These are phyloP conservation scores for Lysandra bellargus DNA, from an alignment of 2,888 invertebrate species.

Conservation along the genomic window DNA sequence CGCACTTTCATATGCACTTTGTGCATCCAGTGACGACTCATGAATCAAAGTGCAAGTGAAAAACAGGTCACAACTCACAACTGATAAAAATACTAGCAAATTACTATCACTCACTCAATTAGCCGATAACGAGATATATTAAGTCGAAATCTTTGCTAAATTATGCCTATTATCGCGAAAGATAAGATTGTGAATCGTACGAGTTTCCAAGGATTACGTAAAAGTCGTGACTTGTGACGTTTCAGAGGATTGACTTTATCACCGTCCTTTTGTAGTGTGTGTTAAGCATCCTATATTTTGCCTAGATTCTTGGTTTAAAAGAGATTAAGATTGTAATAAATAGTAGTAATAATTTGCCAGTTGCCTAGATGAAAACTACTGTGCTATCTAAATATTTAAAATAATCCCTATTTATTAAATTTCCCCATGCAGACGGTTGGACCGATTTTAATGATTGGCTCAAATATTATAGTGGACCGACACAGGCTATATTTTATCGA, in stretches of 20 bases:
- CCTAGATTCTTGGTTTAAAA: too few relatives aligned
- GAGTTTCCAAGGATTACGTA: constrained; percentile 17
- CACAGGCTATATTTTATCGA: too few relatives aligned
- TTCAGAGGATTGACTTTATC: neutral
- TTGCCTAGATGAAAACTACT: too few relatives aligned
- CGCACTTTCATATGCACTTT: neutral
- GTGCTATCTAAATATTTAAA: too few relatives aligned
- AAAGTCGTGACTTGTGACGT: neutral
- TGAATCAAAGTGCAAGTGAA: neutral
- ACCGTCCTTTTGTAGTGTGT: neutral
- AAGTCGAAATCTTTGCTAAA: constrained; percentile 18
- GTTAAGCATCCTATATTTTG: too few relatives aligned
- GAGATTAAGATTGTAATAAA: too few relatives aligned
- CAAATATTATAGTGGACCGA: too few relatives aligned
- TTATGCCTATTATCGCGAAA: neutral
- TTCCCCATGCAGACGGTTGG: too few relatives aligned
- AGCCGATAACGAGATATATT: constrained; percentile 23
- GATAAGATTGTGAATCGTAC: constrained; percentile 25
- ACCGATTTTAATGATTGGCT: too few relatives aligned
- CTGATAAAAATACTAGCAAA: constrained; percentile 28
- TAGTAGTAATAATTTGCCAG: too few relatives aligned
- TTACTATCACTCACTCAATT: neutral
- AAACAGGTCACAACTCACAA: constrained; percentile 15
- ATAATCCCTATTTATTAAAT: too few relatives aligned
- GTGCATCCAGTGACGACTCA: neutral